phyloP scores from a whole-genome alignment of 2,113 vertebrate genomes.

The Hemicordylus capensis region DNA sequence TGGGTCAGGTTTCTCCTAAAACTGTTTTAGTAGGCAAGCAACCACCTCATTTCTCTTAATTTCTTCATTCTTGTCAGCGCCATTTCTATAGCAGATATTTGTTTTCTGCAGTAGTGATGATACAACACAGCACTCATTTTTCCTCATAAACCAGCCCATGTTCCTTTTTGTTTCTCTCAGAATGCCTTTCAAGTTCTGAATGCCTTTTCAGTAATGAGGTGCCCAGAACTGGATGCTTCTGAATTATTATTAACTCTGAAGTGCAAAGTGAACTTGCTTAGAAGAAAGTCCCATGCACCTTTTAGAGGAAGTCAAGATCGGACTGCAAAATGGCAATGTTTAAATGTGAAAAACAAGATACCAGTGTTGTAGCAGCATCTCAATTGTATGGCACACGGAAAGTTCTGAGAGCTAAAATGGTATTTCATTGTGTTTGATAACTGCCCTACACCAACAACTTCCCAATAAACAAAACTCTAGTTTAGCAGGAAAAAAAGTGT shows the following conservation, averaged over 20 bases:
- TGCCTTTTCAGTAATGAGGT: background rate
- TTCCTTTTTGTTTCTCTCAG: background rate
- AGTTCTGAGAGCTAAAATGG: background rate
- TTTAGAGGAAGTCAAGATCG: background rate
- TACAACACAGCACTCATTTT: conserved; percentile 4
- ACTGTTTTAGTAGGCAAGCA: background rate
- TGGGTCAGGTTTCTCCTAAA: background rate
- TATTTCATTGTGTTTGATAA: background rate
- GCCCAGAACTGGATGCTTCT: background rate
- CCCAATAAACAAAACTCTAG: background rate
- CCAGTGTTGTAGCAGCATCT: background rate
- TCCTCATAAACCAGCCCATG: background rate
- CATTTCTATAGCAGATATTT: background rate
- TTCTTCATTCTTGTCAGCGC: background rate
- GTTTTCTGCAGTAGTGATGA: background rate
- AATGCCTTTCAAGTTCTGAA: background rate
- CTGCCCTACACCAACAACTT: background rate
- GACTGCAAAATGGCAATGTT: background rate
- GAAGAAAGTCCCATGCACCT: background rate
- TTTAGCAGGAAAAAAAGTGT: background rate
- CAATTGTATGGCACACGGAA: background rate
- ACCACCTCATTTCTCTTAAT: conserved; percentile 19
- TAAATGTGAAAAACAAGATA: background rate
- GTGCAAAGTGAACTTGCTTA: background rate
- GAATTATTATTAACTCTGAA: background rate